Base-by-base conservation (phyloP, 2,888 invertebrate species). In the Dione juno region DNA sequence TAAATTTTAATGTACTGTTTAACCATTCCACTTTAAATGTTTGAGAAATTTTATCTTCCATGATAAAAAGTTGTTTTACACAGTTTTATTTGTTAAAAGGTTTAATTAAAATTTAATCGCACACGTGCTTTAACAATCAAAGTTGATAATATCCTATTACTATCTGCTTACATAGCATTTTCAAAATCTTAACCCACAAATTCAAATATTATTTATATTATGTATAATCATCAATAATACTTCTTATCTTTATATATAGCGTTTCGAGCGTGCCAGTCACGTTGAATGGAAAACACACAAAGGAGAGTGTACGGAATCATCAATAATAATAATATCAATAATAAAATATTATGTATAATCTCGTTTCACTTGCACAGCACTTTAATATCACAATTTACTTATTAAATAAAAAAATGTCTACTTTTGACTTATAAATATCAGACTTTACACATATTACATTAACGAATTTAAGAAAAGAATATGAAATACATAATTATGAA, bases 1-100 rank as follows among this genome's bases (percentile, higher is more conserved):
- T 70, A 67, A 87, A 89, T n/a, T 77, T 78, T 0, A 85, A 73
- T 0, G 81, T 80, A 0, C 72, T 71, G 10, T 82, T 80, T 0
- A 88, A 72, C 70, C 80, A 81, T 1, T 77, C 71, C 0, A 76
- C 66, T 75, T 83, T 84, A 43, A 83, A 84, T 11, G 69, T 59
- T 43, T 59, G 53, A 10, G 71, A 45, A 40, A 74, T 70, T 14
- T 54, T 48, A 14, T 71, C 41, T 14, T 66, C 71, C 72, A 71
- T 71, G 21, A 64, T 63, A 54, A 61, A 28, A 9, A 10, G 11
- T 14, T n/a, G 3, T 11, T 13, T 21, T 40, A 8, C 14, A 64
- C 3, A 21, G 45, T 14, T 43, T 61, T 8, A 28, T 37, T 54
- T 10, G 28, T 28, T 53, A 35, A 43, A 45, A 45, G 9, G 48